Percentiles rank a stretch among this genome's conserved stretches.
Evolutionary conservation across 2,797 vertebrate species (phyloP).

Genomic region (Odontamblyopus lacepedii): DNA sequence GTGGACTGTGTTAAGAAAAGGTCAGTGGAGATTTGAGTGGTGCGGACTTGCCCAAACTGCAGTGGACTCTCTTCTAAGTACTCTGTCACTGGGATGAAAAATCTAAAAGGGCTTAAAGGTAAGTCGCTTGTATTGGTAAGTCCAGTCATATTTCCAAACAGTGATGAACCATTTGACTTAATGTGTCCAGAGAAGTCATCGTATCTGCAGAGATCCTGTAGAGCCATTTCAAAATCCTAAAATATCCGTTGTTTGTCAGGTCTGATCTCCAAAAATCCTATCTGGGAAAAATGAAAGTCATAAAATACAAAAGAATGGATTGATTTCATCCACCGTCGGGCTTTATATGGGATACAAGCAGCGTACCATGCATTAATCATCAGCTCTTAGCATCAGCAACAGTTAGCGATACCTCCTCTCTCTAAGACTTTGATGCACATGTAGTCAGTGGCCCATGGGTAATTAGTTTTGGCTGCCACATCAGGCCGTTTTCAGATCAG

Average conservation of each 20-base stretch:
- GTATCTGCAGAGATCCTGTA: slow-evolving; percentile 75
- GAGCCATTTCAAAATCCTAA: slow-evolving; percentile 65
- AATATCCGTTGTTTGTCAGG: background rate
- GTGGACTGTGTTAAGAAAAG: slow-evolving; percentile 21
- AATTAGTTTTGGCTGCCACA: slow-evolving; percentile 61
- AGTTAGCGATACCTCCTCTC: slow-evolving; percentile 35
- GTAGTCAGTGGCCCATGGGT: slow-evolving; percentile 47
- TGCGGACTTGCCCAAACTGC: slow-evolving; percentile 69
- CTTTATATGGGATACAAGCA: slow-evolving; percentile 53
- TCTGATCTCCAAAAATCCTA: background rate
- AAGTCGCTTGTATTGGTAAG: slow-evolving; percentile 15
- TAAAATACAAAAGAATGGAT: background rate
- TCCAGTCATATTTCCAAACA: slow-evolving; percentile 27
- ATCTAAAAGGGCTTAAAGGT: slow-evolving; percentile 47
- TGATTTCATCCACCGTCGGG: background rate
- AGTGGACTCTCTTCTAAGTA: slow-evolving; percentile 72
- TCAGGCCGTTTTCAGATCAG: slow-evolving; percentile 64
- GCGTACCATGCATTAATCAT: slow-evolving; percentile 23
- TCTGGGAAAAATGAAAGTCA: background rate
- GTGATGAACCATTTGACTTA: slow-evolving; percentile 9
- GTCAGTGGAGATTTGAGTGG: slow-evolving; percentile 13
- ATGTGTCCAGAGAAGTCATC: slow-evolving; percentile 26
- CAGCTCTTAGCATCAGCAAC: slow-evolving; percentile 36
- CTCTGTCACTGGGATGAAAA: slow-evolving; percentile 68
- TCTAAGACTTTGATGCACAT: slow-evolving; percentile 45